Percentiles rank a stretch among this genome's conserved stretches.
Evolutionary conservation across 2,888 invertebrate genomes (phyloP).

Genomic region (Oeneis ivallda): DNA sequence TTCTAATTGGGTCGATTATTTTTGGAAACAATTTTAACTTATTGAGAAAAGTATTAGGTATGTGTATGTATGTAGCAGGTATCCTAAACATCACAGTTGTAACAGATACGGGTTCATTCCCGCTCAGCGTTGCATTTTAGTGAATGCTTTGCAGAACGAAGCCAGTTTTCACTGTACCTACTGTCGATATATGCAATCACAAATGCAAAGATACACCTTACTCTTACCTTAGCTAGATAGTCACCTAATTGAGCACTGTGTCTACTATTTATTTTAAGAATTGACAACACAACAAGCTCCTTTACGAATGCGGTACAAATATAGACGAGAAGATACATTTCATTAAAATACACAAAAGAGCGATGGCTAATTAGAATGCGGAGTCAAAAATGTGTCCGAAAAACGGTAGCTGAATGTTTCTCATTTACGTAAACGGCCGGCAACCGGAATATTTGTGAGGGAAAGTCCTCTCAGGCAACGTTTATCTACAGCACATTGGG

Average conservation of each 20-base stretch:
- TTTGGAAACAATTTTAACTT: not conserved
- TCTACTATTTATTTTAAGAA: no score
- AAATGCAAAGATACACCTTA: no score
- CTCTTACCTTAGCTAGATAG: no score
- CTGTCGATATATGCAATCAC: no score
- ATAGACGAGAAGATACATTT: conserved; percentile 38
- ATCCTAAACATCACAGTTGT: no score
- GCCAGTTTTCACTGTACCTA: no score
- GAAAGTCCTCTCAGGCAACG: conserved; percentile 67
- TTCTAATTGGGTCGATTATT: not conserved
- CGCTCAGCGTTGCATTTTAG: no score
- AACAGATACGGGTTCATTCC: no score
- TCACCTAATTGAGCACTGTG: no score
- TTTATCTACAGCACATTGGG: conserved; percentile 78
- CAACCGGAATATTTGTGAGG: conserved; percentile 70
- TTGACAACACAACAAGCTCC: not conserved
- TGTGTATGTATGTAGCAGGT: no score
- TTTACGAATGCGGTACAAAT: not conserved
- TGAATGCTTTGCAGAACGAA: no score
- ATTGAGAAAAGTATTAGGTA: no score
- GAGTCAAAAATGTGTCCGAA: conserved; percentile 55
- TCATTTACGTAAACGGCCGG: conserved; percentile 64
- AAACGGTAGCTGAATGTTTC: conserved; percentile 59
- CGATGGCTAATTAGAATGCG: conserved; percentile 59
- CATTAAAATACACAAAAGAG: conserved; percentile 53